A percentile compares a stretch with the other conserved stretches of the same genome.
phyloP scores from a whole-genome alignment of 2,113 vertebrate genomes.

The Platichthys flesus region DNA sequence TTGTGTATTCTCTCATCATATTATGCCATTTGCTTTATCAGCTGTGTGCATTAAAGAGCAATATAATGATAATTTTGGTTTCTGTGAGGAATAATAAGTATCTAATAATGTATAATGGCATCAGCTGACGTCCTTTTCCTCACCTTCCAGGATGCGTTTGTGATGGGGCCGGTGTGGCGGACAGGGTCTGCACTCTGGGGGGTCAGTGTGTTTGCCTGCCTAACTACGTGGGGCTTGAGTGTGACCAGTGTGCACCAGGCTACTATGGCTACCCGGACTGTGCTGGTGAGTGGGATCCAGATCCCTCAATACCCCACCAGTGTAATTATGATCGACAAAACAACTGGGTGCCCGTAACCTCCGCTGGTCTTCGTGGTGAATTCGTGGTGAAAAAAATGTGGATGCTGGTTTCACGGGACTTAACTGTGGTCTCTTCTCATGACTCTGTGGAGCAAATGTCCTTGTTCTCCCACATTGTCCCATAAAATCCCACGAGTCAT shows the following conservation, averaged over 20 bases:
- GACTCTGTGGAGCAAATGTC: constrained; percentile 36
- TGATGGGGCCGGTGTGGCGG: constrained; percentile 76
- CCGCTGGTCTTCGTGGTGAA: not conserved
- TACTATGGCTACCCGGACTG: constrained; percentile 85
- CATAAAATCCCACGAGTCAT: constrained; percentile 14
- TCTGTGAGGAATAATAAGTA: not conserved
- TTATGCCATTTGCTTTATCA: no score
- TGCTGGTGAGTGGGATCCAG: constrained; percentile 70
- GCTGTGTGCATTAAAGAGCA: no score
- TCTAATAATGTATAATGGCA: not conserved
- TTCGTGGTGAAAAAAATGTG: constrained; percentile 48
- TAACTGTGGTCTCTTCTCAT: constrained; percentile 59
- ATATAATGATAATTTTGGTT: not conserved
- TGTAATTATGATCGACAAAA: constrained; percentile 18
- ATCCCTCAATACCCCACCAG: not conserved
- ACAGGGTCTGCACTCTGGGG: constrained; percentile 56
- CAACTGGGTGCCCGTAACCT: not conserved
- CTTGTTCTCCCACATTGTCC: constrained; percentile 54
- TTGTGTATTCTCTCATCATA: no score
- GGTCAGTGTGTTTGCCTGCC: constrained; percentile 80
- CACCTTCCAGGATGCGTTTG: constrained; percentile 77
- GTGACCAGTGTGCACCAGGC: constrained; percentile 78
- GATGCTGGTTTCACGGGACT: constrained; percentile 29
- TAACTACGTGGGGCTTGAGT: constrained; percentile 76
- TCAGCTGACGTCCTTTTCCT: not conserved